Base-by-base conservation (phyloP, 2,888 invertebrate species). In the Eupeodes luniger region DNA sequence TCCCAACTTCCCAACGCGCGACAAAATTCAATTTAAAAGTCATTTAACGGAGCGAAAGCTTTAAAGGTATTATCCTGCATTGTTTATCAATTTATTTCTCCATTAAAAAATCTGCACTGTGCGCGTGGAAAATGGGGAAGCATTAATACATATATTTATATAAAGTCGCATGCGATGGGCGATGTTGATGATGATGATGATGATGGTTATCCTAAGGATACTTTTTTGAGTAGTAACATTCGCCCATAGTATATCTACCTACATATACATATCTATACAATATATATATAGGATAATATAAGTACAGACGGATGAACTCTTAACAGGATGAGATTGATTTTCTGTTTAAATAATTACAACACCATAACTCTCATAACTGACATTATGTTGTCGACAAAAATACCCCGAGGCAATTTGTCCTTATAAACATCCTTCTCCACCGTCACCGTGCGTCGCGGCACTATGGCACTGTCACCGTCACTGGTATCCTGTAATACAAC, bases 11-110 rank as follows among this genome's bases (percentile, higher is more conserved):
- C 27, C 74, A 85, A 78, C 81, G 64, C 82, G 83, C 89, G 74
- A 79, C 64, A 40, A 90, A 90, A 90, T 90, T 90, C 90, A 90
- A 90, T 90, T 90, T 90, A 90, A 90, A 90, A 90, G 90, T 90
- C 90, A 90, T 90, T 90, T 90, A 90, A 89, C 89, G 87, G 81
- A 90, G 89, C 89, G 89, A 90, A 89, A 89, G 89, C 88, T 90
- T 90, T 90, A 90, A 90, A 90, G 90, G 85, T 89, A 90, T 90
- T 90, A 90, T 83, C 90, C 89, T 84, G 90, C 90, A 90, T 90
- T 90, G 90, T 90, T 90, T 90, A 90, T 85, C 90, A 90, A 90
- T 90, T 90, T 90, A 90, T 88, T 90, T 88, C 87, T 87, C 89
- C 89, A 89, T 89, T 89, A 90, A 90, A 88, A 88, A 88, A 88